Evolutionary conservation across 2,797 vertebrate species (phyloP), one percentile per base, ranked within the genome.

Genomic region (Lutjanus argentimaculatus): DNA sequence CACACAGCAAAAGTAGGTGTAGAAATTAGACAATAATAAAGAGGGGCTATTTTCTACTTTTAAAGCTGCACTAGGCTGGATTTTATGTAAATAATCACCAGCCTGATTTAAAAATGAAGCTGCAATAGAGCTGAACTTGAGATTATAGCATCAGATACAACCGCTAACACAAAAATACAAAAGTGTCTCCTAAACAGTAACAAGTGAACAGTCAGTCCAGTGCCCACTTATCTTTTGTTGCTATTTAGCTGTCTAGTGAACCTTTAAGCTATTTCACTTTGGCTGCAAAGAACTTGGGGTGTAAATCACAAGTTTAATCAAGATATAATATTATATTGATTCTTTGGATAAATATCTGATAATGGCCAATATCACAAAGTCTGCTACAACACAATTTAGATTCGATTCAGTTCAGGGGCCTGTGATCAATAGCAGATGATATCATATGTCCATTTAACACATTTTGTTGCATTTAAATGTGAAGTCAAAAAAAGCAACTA

Each of bases 21-120:
- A 11, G 22, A 56, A 43, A 58, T 13, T 63, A 63, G 22, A 85
- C 22, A 22, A 46, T 58, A 79, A 79, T 48, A 58, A 79, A 78
- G 51, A 72, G 48, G 11, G 2, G 19, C 14, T 51, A 13, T 68
- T 88, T 85, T 64, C 4, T 58, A 2, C 36, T 72, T 85, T 72
- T 30, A 66, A 66, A 77, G 43, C 51, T 70, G 68, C 40, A 48
- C 30, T 13, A 2, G 42, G 43, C 8, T 67, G 22, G 7, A 46
- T 68, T 80, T 68, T 22, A n/a, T 83, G 3, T 30, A 52, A 51
- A 64, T 80, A 8, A 80, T 68, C 43, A 61, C 10, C 2, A 45
- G 6, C 8, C 52, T 48, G 40, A 68, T 70, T 70, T 61, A 46
- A 59, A 63, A 68, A 80, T 2, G 6, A 65, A 30, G 17, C 43